A percentile compares a stretch with the other conserved stretches of the same genome.
Evolutionary conservation across 2,113 vertebrate species (phyloP).

Genomic region (Proteles cristata): DNA sequence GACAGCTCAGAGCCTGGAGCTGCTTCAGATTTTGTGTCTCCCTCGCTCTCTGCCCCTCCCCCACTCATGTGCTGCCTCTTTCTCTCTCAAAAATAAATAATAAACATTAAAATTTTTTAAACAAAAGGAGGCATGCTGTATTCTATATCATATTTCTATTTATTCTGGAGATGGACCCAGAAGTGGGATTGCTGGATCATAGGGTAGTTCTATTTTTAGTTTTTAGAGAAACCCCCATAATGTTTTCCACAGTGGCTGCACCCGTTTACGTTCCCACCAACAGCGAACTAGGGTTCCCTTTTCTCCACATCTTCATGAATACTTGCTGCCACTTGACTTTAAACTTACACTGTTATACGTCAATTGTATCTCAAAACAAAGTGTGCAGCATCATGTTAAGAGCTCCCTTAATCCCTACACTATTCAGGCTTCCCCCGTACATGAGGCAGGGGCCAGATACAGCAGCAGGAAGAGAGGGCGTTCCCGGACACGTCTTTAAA

Average conservation of each 20-base stretch:
- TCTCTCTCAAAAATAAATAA: too few species aligned
- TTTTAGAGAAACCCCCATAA: accelerated
- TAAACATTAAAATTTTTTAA: too few species aligned
- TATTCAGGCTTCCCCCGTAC: accelerated
- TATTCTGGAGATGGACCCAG: neutral
- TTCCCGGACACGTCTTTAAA: accelerated
- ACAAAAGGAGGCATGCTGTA: too few species aligned
- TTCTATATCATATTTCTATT: neutral
- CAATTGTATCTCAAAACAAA: neutral
- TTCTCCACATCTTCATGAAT: neutral
- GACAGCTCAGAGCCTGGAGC: too few species aligned
- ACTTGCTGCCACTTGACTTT: neutral
- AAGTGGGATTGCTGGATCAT: accelerated
- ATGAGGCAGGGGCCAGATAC: accelerated
- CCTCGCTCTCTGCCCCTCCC: too few species aligned
- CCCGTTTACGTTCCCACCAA: neutral
- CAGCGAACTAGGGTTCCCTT: accelerated
- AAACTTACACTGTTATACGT: neutral
- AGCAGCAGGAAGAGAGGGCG: accelerated
- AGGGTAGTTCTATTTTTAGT: accelerated
- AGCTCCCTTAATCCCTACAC: neutral
- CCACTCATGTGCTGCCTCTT: too few species aligned
- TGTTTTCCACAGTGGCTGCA: neutral
- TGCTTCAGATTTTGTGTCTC: too few species aligned
- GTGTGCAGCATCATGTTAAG: neutral